Conservation (phyloP, 2,113 vertebrate species). For the Dolichotis patagonum region DNA sequence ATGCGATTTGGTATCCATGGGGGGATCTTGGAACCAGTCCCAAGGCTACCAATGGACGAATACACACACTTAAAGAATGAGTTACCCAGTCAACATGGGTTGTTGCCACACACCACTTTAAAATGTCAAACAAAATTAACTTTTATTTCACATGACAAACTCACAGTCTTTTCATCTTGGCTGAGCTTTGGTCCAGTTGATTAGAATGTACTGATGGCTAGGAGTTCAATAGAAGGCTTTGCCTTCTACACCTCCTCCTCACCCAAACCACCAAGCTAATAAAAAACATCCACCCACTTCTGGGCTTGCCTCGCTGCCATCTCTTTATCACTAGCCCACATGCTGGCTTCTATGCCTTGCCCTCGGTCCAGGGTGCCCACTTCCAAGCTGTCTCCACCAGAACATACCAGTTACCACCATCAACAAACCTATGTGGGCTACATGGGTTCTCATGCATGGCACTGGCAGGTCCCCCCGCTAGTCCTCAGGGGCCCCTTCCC, state of each 20-base stretch:
- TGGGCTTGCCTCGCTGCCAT: background rate
- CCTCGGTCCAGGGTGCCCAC: background rate
- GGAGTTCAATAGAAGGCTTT: background rate
- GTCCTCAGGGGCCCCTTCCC: background rate
- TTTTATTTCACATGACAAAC: background rate
- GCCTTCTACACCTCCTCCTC: background rate
- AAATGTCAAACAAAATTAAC: background rate
- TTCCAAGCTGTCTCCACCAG: background rate
- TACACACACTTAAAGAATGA: background rate
- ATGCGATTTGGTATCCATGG: background rate
- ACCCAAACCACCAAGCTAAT: slow-evolving; percentile 25
- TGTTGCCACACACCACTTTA: background rate
- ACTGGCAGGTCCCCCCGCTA: background rate
- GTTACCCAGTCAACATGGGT: background rate
- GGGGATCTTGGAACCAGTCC: background rate
- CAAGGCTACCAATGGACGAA: background rate
- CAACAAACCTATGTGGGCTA: background rate
- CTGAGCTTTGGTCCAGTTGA: background rate
- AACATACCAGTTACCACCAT: background rate
- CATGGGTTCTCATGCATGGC: background rate
- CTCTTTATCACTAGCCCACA: background rate
- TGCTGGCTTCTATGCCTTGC: background rate
- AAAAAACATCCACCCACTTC: background rate
- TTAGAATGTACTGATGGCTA: background rate
- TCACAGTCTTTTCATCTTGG: background rate